phyloP scores from a whole-genome alignment of 2,797 vertebrate genomes.

The Malurus leucopterus region DNA sequence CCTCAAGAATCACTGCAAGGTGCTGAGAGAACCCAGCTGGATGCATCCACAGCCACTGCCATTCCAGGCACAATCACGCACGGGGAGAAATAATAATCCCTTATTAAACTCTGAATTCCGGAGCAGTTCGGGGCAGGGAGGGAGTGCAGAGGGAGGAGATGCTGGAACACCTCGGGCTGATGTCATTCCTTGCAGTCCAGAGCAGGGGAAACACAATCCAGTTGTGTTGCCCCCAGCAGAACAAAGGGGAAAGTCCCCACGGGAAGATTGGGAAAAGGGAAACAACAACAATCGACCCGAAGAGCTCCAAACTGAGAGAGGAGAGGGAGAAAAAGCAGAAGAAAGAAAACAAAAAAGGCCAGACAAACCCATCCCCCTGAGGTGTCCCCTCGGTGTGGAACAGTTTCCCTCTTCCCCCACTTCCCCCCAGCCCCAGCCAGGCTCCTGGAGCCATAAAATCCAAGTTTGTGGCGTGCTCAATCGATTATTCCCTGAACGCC shows the following conservation, averaged over 20 bases:
- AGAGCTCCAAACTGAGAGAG: not conserved
- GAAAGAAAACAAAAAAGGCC: not conserved
- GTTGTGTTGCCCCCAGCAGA: not conserved
- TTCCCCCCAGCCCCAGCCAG: not conserved
- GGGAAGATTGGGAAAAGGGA: not conserved
- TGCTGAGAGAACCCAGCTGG: not conserved
- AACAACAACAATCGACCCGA: not conserved
- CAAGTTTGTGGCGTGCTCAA: slow-evolving; percentile 60
- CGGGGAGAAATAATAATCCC: not conserved
- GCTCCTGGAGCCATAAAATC: slow-evolving; percentile 37
- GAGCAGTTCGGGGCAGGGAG: not conserved
- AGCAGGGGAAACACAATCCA: slow-evolving; percentile 24
- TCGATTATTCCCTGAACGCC: slow-evolving; percentile 63
- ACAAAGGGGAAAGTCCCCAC: not conserved
- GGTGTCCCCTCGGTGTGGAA: not conserved
- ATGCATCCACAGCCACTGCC: not conserved
- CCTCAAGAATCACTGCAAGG: not conserved
- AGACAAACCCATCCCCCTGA: not conserved
- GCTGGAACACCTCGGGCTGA: not conserved
- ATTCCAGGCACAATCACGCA: not conserved
- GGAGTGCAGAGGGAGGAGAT: not conserved
- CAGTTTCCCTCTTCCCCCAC: not conserved
- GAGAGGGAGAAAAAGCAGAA: not conserved
- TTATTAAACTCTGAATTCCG: not conserved
- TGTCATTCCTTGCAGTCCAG: not conserved